Evolutionary conservation across 2,113 vertebrate genomes (phyloP).

Genomic region (Nycticorax nycticorax): DNA sequence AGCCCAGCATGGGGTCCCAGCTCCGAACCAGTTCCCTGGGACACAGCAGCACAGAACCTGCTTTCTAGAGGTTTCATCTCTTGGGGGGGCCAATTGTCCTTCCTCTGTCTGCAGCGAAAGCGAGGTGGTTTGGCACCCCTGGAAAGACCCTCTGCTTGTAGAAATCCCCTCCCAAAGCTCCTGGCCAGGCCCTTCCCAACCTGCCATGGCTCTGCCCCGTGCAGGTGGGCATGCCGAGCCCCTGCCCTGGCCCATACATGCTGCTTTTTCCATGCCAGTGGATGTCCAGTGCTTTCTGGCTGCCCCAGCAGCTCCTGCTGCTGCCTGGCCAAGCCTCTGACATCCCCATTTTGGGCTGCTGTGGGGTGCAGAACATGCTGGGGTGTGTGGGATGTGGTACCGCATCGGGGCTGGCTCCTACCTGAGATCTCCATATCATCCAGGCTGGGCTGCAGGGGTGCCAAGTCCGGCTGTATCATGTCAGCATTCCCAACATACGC

Average conservation of each 20-base stretch:
- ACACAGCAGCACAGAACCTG: not conserved
- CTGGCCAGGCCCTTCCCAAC: not conserved
- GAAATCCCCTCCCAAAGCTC: not conserved
- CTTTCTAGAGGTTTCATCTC: not conserved
- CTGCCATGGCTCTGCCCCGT: fast-evolving
- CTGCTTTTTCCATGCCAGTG: not conserved
- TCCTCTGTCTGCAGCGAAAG: not conserved
- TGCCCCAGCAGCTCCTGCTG: not conserved
- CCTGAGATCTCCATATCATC: slow-evolving; percentile 97
- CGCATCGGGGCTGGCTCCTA: not conserved
- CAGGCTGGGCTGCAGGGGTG: slow-evolving; percentile 90
- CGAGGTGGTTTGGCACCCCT: not conserved
- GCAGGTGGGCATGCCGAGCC: not conserved
- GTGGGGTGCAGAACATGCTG: not conserved
- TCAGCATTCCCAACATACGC: slow-evolving; percentile 91
- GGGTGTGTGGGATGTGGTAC: not conserved
- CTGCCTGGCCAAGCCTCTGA: not conserved
- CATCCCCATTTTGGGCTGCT: not conserved
- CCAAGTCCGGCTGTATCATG: slow-evolving; percentile 93
- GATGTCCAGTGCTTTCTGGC: not conserved
- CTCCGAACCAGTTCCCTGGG: not conserved
- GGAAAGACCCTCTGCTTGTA: not conserved
- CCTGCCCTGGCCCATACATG: not conserved
- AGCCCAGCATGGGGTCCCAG: not conserved
- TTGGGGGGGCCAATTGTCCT: not conserved